These are phyloP conservation scores for Pollachius pollachius DNA, from an alignment of 2,113 vertebrate genomes.

Conservation along the genomic window DNA sequence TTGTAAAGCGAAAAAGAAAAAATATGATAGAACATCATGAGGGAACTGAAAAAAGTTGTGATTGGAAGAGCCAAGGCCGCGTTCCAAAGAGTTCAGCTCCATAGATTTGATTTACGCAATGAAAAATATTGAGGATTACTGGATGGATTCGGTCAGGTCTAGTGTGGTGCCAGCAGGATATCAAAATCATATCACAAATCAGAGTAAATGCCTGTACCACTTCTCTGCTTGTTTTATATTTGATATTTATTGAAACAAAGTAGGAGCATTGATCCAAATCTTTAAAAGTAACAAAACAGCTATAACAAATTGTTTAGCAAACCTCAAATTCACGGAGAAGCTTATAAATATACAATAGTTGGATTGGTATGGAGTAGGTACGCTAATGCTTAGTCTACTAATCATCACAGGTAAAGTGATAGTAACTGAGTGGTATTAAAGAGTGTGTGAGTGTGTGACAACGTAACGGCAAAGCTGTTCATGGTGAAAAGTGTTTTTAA, in stretches of 20 bases:
- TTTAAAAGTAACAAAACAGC: conserved; percentile 72
- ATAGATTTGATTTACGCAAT: background rate
- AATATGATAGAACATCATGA: background rate
- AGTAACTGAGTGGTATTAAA: conserved; percentile 63
- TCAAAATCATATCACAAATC: background rate
- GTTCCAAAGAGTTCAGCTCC: background rate
- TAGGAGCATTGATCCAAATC: conserved; percentile 69
- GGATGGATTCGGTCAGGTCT: background rate
- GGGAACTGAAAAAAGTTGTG: background rate
- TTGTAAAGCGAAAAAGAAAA: background rate
- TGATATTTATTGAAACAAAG: conserved; percentile 80
- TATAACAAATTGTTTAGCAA: conserved; percentile 69
- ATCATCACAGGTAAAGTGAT: conserved; percentile 64
- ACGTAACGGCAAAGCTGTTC: conserved; percentile 14
- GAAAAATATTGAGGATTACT: background rate
- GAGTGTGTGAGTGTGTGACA: conserved; percentile 29
- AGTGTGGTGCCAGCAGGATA: conserved; percentile 10
- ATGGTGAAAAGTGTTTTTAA: conserved; percentile 40
- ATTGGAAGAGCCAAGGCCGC: too few relatives aligned
- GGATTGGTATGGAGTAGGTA: conserved; percentile 56
- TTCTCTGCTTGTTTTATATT: conserved; percentile 62
- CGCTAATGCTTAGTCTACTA: conserved; percentile 33
- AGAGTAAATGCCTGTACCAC: conserved; percentile 29
- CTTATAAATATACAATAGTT: conserved; percentile 77
- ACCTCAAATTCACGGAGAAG: conserved; percentile 71